Evolutionary conservation across 1,140 invertebrate species (phyloP).

Genomic region (Leptinotarsa defecta): DNA sequence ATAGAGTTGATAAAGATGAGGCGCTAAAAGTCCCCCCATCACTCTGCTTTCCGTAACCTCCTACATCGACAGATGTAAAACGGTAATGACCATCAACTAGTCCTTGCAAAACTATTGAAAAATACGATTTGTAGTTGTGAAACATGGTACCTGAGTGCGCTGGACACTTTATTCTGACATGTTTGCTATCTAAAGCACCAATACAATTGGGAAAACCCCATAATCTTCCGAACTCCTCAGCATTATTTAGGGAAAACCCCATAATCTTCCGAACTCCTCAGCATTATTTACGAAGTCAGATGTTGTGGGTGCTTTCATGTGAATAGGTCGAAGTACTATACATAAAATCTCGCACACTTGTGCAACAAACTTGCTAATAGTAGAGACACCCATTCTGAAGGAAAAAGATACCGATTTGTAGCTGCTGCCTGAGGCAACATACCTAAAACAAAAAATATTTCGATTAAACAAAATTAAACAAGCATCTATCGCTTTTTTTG

Average conservation of each 20-base stretch:
- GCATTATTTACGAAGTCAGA: constrained; percentile 31
- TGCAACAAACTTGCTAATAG: background rate
- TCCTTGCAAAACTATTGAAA: constrained; percentile 54
- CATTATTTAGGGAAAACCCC: too few relatives aligned
- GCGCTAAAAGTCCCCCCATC: constrained; percentile 52
- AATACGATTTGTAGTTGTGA: constrained; percentile 29
- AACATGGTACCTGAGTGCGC: constrained; percentile 11
- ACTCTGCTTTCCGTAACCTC: constrained; percentile 52
- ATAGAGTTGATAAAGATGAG: constrained; percentile 36
- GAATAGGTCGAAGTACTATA: constrained; percentile 33
- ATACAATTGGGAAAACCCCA: constrained; percentile 53
- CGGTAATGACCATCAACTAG: constrained; percentile 52
- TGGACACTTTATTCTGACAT: constrained; percentile 45
- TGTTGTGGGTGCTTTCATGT: constrained; percentile 38
- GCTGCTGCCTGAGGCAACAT: background rate
- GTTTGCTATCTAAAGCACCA: constrained; percentile 56
- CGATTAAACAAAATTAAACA: too few relatives aligned
- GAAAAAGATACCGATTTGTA: background rate
- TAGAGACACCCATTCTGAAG: background rate
- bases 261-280: background rate
- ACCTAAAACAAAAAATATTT: background rate
- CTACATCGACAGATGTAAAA: constrained; percentile 53
- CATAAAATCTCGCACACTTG: constrained; percentile 9
- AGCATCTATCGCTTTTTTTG: too few relatives aligned
- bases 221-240: background rate